phyloP scores from a whole-genome alignment of 2,888 invertebrate genomes.

The Ceraclea dissimilis region DNA sequence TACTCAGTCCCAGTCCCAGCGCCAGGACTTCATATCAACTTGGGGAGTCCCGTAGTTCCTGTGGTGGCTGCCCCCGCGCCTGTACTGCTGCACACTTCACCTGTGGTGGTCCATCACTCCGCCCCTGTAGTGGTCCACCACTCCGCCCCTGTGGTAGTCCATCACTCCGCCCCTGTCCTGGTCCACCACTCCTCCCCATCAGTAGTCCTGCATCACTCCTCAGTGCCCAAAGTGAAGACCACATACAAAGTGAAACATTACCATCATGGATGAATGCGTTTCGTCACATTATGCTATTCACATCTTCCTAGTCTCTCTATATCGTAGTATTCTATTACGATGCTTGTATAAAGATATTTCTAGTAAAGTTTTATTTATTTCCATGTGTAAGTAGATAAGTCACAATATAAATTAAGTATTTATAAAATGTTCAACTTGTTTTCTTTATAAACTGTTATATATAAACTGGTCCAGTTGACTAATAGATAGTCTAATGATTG shows the following conservation, averaged over 20 bases:
- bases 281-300: neutral
- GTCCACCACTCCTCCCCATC: slow-evolving; percentile 2
- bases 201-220: neutral
- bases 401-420: no score
- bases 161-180: neutral
- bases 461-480: no score
- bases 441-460: no score
- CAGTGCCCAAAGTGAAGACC: slow-evolving; percentile 31
- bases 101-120: slow-evolving; percentile 24
- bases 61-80: slow-evolving; percentile 24
- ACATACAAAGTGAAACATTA: slow-evolving; percentile 32
- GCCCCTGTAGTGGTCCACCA: slow-evolving; percentile 29
- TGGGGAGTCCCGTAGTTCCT: slow-evolving; percentile 17
- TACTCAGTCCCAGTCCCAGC: slow-evolving; percentile 15
- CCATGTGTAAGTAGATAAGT: no score
- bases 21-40: neutral
- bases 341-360: no score
- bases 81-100: slow-evolving; percentile 29
- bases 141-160: neutral
- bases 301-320: no score
- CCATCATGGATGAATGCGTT: slow-evolving; percentile 26
- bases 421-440: no score
- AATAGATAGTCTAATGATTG: no score
- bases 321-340: no score
- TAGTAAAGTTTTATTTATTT: no score